Evolutionary conservation across 2,888 invertebrate species (phyloP), one percentile per base, ranked within the genome.

Genomic region (Pristionchus entomophagus): DNA sequence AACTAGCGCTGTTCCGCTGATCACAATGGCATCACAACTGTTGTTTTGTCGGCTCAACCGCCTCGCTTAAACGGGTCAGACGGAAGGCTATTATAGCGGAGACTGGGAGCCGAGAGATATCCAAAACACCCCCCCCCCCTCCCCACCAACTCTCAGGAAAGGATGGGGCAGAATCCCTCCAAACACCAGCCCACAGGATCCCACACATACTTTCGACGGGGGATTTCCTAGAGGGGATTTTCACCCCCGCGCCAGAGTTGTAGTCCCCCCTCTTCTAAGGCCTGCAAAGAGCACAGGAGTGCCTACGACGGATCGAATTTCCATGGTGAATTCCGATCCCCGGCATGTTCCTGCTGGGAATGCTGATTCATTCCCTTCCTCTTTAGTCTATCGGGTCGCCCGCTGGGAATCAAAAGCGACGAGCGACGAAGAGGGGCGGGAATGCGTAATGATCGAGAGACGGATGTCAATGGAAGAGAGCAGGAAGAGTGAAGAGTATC

Each of bases 381-480:
- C 19, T 65, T 14, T 45, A 6, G 3, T 59, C n/a, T 62, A 10
- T 62, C 62, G 32, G 8, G 29, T 59, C 59, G 32, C 22, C 73
- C 41, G 65, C 32, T 3, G 65, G 65, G 65, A 69, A 35, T 38
- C 29, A n/a, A 10, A 8, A n/a, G 8, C 59, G 38, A n/a, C n/a
- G n/a, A n/a, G n/a, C n/a, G n/a, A n/a, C 56, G 35, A 73, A 73
- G 69, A 22, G n/a, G 10, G 32, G 38, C 73, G 73, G 73, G 73
- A 73, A 3, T 73, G 73, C 73, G 73, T 73, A 73, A 73, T 73
- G 73, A 73, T 56, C 41, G 81, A 38, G 49, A 59, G 53, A 45
- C 35, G 65, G 65, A 65, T 35, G 56, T 4, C 35, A 65, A 65
- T 65, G 65, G 35, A 65, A 65, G 65, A 14, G n/a, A 45, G 45